Evolutionary conservation across 2,113 vertebrate species (phyloP), one percentile per base, ranked within the genome.

Genomic region (Lipotes vexillifer): DNA sequence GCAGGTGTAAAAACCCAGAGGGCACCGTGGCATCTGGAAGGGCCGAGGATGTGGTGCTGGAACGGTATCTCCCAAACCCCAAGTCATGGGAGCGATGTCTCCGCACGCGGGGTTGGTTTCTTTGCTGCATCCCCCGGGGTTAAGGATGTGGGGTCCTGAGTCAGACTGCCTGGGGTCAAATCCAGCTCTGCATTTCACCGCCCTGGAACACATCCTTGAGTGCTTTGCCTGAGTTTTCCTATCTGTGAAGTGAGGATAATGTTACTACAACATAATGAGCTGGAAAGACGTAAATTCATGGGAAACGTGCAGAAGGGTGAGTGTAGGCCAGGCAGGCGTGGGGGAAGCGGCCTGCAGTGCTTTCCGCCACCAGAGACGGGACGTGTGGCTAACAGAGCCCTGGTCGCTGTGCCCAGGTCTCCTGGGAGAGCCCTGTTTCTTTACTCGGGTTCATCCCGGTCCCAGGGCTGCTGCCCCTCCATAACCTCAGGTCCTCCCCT

Each of bases 361-460:
- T 4, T 0, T 21, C 36, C 20, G 9, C 57, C 49, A 0, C 0
- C 0, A 0, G 57, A 52, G 59, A 38, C 0, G 2, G 49, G n/a
- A 2, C 1, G 3, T 10, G 6, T 71, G 25, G 59, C 72, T 31
- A 1, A 11, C 0, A 10, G 21, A 27, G 3, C 17, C 14, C 81
- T 23, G 0, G 25, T 11, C 1, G 31, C 77, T 12, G 1, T 13
- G 25, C 55, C 65, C 49, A 6, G 0, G 8, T 33, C 72, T 91
- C 52, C 61, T 31, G 25, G 74, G 65, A 49, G 61, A 38, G 11
- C 18, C 0, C 31, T 4, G 12, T 13, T 52, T 49, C 74, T 8
- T 17, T 3, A 11, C 2, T 46, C 18, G 13, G 3, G 20, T 55
- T 49, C 55, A 25, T 25, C 57, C 84, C 9, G n/a, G 17, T 5